phyloP scores from a whole-genome alignment of 2,113 vertebrate species.

The Ornithorhynchus anatinus region DNA sequence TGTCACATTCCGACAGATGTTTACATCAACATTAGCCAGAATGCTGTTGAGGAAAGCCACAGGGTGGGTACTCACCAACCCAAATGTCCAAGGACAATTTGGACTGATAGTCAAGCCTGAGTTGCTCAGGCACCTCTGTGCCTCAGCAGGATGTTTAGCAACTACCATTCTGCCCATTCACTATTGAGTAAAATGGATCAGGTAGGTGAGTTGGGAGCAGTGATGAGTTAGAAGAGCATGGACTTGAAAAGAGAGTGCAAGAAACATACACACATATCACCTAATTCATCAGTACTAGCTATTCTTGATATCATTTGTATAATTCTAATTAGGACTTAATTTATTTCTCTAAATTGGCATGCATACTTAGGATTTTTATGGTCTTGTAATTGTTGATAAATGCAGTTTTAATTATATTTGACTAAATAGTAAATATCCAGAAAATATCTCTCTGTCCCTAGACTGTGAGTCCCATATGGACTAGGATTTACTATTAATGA shows the following conservation, averaged over 20 bases:
- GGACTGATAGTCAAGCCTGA: constrained; percentile 1
- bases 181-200: not conserved
- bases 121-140: not conserved
- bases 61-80: not conserved
- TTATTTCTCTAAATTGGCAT: too few relatives aligned
- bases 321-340: too few relatives aligned
- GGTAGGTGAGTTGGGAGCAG: not conserved
- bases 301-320: not conserved
- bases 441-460: too few relatives aligned
- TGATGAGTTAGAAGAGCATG: not conserved
- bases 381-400: too few relatives aligned
- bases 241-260: not conserved
- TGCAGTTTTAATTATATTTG: too few relatives aligned
- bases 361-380: too few relatives aligned
- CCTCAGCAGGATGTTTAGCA: not conserved
- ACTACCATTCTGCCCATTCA: not conserved
- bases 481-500: too few relatives aligned
- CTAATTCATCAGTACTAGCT: not conserved
- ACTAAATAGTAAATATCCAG: too few relatives aligned
- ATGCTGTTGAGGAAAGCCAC: not conserved
- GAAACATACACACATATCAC: not conserved
- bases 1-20: constrained; percentile 31
- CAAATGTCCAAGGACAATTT: constrained; percentile 4
- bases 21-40: constrained; percentile 20
- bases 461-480: too few relatives aligned